These are phyloP conservation scores for Drosophila yooni DNA, from an alignment of 2,888 invertebrate species.

Conservation along the genomic window DNA sequence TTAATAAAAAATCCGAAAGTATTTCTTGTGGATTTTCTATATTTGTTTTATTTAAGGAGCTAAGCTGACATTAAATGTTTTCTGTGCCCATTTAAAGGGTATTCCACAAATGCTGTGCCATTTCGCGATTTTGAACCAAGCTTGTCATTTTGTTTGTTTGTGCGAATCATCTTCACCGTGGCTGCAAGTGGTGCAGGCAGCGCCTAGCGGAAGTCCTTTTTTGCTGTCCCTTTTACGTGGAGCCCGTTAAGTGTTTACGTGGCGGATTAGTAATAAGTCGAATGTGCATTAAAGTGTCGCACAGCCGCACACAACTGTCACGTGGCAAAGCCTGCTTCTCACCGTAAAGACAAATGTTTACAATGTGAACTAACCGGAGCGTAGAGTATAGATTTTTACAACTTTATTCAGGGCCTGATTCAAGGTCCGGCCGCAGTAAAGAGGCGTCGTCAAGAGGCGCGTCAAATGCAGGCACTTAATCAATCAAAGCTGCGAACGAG, in stretches of 20 bases:
- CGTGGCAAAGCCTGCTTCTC: constrained; percentile 14
- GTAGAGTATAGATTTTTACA: constrained; percentile 65
- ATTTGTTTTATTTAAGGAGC: neutral
- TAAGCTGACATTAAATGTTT: neutral
- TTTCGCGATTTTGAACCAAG: constrained; percentile 27
- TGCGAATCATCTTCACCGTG: constrained; percentile 41
- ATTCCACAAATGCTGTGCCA: constrained; percentile 23
- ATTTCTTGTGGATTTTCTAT: neutral
- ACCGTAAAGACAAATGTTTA: constrained; percentile 60
- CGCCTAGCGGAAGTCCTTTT: constrained; percentile 64
- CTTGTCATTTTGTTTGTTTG: constrained; percentile 40
- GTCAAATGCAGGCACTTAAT: constrained; percentile 78
- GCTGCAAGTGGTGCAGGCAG: constrained; percentile 32
- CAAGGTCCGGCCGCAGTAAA: constrained; percentile 32
- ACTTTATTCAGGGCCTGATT: constrained; percentile 53
- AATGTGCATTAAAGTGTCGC: constrained; percentile 65
- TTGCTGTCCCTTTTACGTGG: constrained; percentile 50
- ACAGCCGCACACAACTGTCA: constrained; percentile 13
- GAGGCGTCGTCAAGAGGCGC: constrained; percentile 57
- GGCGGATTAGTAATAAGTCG: constrained; percentile 78
- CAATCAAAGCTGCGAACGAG: constrained; percentile 64
- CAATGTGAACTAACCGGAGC: constrained; percentile 54
- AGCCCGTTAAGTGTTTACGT: constrained; percentile 76
- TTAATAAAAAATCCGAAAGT: neutral
- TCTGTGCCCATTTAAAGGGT: constrained; percentile 20